These are phyloP conservation scores for Ctenopoma multispine DNA, from an alignment of 2,797 vertebrate species.

Conservation along the genomic window DNA sequence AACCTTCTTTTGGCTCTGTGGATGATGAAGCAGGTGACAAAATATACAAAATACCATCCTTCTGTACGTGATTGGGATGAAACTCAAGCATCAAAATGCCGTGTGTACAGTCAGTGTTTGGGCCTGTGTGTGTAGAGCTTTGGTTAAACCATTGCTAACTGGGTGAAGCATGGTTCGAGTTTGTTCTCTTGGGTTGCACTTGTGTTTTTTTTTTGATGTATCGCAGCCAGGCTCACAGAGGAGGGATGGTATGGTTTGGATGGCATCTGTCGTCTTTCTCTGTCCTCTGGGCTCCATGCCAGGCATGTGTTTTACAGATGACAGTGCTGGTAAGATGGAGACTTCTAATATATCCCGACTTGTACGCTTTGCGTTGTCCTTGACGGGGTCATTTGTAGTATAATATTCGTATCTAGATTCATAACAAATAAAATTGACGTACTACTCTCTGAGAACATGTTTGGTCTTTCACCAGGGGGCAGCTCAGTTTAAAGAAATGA, in stretches of 20 bases:
- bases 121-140: constrained; percentile 21
- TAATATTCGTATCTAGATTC: constrained; percentile 58
- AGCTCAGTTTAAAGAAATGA: constrained; percentile 21
- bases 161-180: constrained; percentile 39
- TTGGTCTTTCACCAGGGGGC: constrained; percentile 10
- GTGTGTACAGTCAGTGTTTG: constrained; percentile 24
- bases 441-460: constrained; percentile 25
- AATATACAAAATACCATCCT: constrained; percentile 27
- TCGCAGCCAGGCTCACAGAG: constrained; percentile 49
- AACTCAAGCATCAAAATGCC: background rate
- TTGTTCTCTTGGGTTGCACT: constrained; percentile 40
- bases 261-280: constrained; percentile 81
- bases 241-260: constrained; percentile 64
- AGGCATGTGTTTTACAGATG: constrained; percentile 79
- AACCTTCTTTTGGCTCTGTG: constrained; percentile 58
- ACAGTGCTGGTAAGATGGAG: constrained; percentile 74
- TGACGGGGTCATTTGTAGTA: constrained; percentile 68
- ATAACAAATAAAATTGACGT: constrained; percentile 53
- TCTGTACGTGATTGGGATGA: constrained; percentile 28
- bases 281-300: constrained; percentile 73
- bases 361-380: constrained; percentile 56
- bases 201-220: constrained; percentile 51
- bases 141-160: constrained; percentile 25
- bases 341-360: constrained; percentile 72
- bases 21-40: constrained; percentile 50